Evolutionary conservation across 2,888 invertebrate species (phyloP).

Genomic region (Atrina japonica): DNA sequence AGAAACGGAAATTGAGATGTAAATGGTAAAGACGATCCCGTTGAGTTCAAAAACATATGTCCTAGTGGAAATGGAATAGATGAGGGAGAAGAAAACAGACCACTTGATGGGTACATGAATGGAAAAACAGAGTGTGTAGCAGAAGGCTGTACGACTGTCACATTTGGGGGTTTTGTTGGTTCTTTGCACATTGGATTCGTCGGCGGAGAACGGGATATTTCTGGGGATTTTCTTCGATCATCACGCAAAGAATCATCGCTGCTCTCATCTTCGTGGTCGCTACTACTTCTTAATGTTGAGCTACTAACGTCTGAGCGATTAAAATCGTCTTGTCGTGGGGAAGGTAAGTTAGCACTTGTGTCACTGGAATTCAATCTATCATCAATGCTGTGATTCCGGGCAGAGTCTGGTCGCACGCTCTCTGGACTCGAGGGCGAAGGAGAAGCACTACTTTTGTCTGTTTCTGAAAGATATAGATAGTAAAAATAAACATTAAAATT

Average conservation of each 20-base stretch:
- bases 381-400: no score
- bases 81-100: constrained; percentile 86
- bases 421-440: no score
- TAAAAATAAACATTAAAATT: neutral
- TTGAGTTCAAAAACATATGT: constrained; percentile 63
- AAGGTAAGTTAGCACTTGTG: constrained; percentile 15
- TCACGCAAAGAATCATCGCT: constrained; percentile 40
- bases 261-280: constrained; percentile 31
- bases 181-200: constrained; percentile 51
- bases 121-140: constrained; percentile 95
- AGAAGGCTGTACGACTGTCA: constrained; percentile 90
- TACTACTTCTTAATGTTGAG: constrained; percentile 28
- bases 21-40: constrained; percentile 31
- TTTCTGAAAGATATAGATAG: constrained; percentile 26
- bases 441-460: constrained; percentile 13
- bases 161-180: constrained; percentile 86
- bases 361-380: constrained; percentile 2
- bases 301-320: constrained; percentile 34
- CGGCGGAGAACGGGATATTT: constrained; percentile 41
- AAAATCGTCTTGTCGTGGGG: constrained; percentile 28
- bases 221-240: constrained; percentile 39
- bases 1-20: constrained; percentile 60
- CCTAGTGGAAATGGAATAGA: constrained; percentile 76
- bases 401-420: no score
- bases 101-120: constrained; percentile 91